Conservation (phyloP, 2,113 vertebrate genomes). For the Haplochromis burtoni region DNA sequence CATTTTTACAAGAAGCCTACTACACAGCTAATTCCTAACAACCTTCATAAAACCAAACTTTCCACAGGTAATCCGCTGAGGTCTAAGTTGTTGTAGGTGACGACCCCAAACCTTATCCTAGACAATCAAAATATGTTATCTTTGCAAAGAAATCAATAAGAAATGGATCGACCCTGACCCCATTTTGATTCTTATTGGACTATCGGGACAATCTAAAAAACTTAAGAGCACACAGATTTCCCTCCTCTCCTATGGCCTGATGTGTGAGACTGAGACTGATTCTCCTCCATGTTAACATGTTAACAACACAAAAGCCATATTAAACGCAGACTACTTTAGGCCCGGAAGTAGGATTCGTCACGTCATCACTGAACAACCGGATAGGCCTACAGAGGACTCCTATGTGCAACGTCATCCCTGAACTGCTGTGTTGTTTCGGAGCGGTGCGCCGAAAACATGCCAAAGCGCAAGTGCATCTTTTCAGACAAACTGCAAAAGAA, state of each 20-base stretch:
- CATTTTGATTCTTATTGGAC: neutral
- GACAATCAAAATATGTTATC: neutral
- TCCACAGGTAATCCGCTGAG: neutral
- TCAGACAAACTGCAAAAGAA: too few relatives aligned
- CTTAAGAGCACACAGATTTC: neutral
- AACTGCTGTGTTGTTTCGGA: neutral
- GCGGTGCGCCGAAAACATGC: fast-evolving
- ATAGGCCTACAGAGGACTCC: neutral
- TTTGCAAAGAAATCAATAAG: neutral
- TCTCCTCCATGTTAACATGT: neutral
- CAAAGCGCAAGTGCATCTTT: neutral
- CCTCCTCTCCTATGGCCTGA: neutral
- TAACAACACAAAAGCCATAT: too few relatives aligned
- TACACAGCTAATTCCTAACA: neutral
- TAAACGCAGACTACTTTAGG: too few relatives aligned
- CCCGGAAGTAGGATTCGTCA: too few relatives aligned
- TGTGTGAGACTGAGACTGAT: neutral
- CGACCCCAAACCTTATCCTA: neutral
- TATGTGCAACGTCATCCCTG: neutral
- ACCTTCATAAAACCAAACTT: neutral
- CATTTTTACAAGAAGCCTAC: neutral
- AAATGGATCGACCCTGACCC: neutral
- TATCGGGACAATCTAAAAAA: fast-evolving
- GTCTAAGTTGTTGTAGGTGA: neutral
- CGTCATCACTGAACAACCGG: too few relatives aligned